Evolutionary conservation across 1,140 invertebrate genomes (phyloP).

Genomic region (Leptinotarsa undecemlineata): DNA sequence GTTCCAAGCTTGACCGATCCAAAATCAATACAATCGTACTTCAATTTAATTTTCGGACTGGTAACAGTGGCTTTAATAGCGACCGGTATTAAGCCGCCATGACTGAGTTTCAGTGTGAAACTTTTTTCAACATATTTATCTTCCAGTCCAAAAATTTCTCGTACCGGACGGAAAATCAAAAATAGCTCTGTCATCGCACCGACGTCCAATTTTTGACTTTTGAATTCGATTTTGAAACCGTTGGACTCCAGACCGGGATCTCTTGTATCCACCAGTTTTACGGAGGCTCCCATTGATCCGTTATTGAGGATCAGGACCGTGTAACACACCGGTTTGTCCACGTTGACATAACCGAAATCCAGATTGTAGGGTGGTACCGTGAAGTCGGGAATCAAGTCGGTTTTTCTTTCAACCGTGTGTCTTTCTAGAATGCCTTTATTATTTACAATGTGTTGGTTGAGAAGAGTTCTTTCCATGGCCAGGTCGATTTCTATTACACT

Average conservation of each 20-base stretch:
- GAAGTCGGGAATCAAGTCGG: slow-evolving; percentile 50
- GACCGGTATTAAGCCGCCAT: slow-evolving; percentile 36
- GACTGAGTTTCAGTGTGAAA: slow-evolving; percentile 40
- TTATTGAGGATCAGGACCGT: slow-evolving; percentile 53
- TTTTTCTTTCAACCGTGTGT: slow-evolving; percentile 32
- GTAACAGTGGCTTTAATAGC: slow-evolving; percentile 27
- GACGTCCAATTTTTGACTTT: slow-evolving; percentile 39
- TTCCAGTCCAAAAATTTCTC: slow-evolving; percentile 4
- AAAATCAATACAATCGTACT: slow-evolving; percentile 49
- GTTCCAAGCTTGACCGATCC: slow-evolving; percentile 54
- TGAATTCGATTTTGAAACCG: slow-evolving; percentile 49
- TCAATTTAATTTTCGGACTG: neutral
- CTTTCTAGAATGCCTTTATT: slow-evolving; percentile 43
- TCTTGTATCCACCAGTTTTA: slow-evolving; percentile 41
- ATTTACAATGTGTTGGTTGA: slow-evolving; percentile 45
- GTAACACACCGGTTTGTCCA: slow-evolving; percentile 47
- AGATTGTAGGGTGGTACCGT: slow-evolving; percentile 51
- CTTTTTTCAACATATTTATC: slow-evolving; percentile 19
- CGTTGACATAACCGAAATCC: slow-evolving; percentile 53
- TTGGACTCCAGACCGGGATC: slow-evolving; percentile 27
- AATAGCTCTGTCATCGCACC: slow-evolving; percentile 45
- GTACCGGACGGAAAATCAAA: slow-evolving; percentile 42
- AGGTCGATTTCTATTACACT: slow-evolving; percentile 55
- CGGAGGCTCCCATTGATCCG: slow-evolving; percentile 44
- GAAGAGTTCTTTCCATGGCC: slow-evolving; percentile 54